Evolutionary conservation across 2,797 vertebrate genomes (phyloP).

Genomic region (Oophaga sylvatica): DNA sequence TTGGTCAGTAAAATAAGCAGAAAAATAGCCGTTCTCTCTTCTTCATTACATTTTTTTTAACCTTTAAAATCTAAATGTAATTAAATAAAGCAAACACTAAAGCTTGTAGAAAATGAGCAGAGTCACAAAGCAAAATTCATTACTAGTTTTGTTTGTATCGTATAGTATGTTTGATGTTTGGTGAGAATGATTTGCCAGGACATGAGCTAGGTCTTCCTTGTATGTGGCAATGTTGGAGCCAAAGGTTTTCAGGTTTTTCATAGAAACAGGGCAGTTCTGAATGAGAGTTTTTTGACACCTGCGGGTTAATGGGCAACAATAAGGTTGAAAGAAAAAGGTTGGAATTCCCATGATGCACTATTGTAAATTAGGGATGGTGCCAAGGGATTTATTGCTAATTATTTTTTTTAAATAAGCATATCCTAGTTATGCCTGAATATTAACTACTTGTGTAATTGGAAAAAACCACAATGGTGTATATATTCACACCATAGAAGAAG

Average conservation of each 20-base stretch:
- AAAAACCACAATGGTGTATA: too few species aligned
- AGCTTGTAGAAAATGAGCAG: not conserved
- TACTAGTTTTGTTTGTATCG: not conserved
- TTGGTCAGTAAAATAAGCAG: not conserved
- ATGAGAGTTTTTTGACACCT: constrained; percentile 43
- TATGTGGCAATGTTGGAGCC: constrained; percentile 22
- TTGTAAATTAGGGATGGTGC: constrained; percentile 40
- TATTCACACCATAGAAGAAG: too few species aligned
- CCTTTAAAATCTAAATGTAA: not conserved
- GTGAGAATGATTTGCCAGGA: not conserved
- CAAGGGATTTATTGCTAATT: constrained; percentile 23
- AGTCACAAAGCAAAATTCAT: constrained; percentile 12
- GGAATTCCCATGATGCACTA: constrained; percentile 39
- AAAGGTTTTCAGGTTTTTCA: constrained; percentile 39
- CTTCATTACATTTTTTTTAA: not conserved
- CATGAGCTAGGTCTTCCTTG: constrained; percentile 28
- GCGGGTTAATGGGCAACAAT: constrained; percentile 51
- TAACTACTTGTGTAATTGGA: not conserved
- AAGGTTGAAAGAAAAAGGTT: constrained; percentile 19
- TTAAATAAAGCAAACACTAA: not conserved
- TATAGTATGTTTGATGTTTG: constrained; percentile 28
- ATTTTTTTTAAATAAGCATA: too few species aligned
- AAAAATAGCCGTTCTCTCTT: not conserved
- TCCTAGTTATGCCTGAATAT: too few species aligned
- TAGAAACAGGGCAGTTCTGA: constrained; percentile 43